Percentiles rank a stretch among this genome's conserved stretches.
These are phyloP conservation scores for Caenorhabditis afra DNA, from an alignment of 2,888 invertebrate genomes.

Conservation along the genomic window DNA sequence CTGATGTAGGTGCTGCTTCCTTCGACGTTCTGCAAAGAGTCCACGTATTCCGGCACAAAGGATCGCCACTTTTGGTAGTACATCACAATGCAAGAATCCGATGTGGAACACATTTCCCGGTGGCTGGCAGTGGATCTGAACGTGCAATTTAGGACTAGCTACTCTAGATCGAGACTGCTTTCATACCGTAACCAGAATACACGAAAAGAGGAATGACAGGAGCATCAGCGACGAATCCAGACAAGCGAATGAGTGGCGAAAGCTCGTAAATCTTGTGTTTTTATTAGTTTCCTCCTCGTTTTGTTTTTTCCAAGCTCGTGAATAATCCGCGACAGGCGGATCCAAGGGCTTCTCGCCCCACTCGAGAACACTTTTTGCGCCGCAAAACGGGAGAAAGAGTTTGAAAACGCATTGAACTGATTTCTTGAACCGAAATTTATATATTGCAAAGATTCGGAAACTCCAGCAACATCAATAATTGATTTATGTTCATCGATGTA, in stretches of 20 bases:
- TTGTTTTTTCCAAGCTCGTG: conserved; percentile 14
- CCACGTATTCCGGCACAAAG: conserved; percentile 7
- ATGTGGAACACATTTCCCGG: conserved; percentile 45
- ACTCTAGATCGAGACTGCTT: too few relatives aligned
- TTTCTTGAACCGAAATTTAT: too few relatives aligned
- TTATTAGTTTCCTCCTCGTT: conserved; percentile 18
- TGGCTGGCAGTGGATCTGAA: conserved; percentile 42
- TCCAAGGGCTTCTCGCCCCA: conserved; percentile 9
- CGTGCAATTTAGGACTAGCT: neutral
- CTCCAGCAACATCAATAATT: too few relatives aligned
- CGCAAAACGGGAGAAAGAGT: too few relatives aligned
- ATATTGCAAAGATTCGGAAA: too few relatives aligned
- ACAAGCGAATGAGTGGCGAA: neutral
- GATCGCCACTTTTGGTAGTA: conserved; percentile 40
- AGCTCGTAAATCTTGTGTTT: conserved; percentile 1
- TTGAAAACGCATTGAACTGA: too few relatives aligned
- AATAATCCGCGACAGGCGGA: conserved; percentile 23
- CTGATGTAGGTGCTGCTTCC: conserved; percentile 34
- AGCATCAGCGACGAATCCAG: too few relatives aligned
- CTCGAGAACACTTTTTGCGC: neutral
- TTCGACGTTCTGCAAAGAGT: conserved; percentile 37
- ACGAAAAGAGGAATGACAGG: neutral
- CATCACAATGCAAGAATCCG: conserved; percentile 59
- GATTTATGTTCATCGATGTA: too few relatives aligned
- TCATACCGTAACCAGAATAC: conserved; percentile 9